Evolutionary conservation across 2,888 invertebrate species (phyloP), one percentile per base, ranked within the genome.

Genomic region (Drosophila picticornis): DNA sequence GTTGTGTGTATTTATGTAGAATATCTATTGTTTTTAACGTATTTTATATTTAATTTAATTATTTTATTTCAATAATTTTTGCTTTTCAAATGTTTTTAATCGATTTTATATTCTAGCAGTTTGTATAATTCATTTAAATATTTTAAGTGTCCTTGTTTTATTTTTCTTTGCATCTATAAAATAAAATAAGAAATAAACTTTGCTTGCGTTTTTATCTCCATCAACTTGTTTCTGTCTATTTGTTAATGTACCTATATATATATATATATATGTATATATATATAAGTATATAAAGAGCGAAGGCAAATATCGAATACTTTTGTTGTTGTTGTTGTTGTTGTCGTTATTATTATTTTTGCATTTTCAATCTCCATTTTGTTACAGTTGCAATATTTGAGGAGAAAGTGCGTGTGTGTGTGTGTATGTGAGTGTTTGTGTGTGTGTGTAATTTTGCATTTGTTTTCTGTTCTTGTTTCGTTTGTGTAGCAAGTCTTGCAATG

Each of bases 281-380:
- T 75, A 72, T 82, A 69, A 69, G 58, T 77, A 79, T 84, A 84
- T 84, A 83, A 86, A 84, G 83, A 84, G 83, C 83, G 75, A 86
- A 87, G 89, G 86, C 89, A 88, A 88, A 87, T 87, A 80, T 87
- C 87, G 86, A 88, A 87, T 87, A 87, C 89, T 87, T 87, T 84
- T 83, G 84, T 86, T 88, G 73, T 78, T 74, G 57, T 78, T 80
- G 68, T 76, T 83, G 84, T 86, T 88, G 73, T 78, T 71, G 57
- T 78, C 76, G 64, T 77, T 71, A 46, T 66, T 60, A 34, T 62
- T 51, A 32, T 32, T 66, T 65, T 65, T 51, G 32, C 43, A 55
- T 64, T 75, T 55, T 40, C 57, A 84, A 82, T 67, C 86, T 87
- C 71, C 72, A 79, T 85, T 76, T 78, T 73, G 53, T 88, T 87